Conservation (phyloP, 2,888 invertebrate genomes). For the Bimastos eiseni region DNA sequence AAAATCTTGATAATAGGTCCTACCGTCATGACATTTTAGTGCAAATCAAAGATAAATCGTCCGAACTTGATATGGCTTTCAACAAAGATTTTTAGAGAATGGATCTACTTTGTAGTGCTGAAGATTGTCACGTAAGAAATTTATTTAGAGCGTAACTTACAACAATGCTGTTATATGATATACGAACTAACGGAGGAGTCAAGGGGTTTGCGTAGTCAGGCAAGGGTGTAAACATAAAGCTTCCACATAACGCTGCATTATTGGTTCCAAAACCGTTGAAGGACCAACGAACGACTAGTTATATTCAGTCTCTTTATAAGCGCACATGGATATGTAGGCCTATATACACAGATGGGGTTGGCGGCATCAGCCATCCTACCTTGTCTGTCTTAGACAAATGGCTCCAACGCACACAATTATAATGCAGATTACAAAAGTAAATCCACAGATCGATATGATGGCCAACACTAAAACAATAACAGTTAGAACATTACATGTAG, state of each 20-base stretch:
- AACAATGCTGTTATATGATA: background rate
- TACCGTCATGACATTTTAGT: background rate
- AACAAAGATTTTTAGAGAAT: background rate
- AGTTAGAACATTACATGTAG: background rate
- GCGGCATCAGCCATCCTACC: too few species aligned
- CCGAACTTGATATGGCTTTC: background rate
- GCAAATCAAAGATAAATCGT: background rate
- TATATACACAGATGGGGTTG: too few species aligned
- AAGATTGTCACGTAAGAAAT: background rate
- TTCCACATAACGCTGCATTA: background rate
- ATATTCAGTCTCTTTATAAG: background rate
- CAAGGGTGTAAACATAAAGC: rapidly evolving
- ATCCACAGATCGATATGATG: background rate
- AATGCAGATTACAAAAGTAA: background rate
- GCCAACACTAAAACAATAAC: background rate
- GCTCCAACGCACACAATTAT: background rate
- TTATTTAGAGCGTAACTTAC: background rate
- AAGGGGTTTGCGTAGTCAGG: background rate
- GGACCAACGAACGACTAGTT: background rate
- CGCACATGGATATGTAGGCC: too few species aligned
- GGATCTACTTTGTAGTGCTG: too few species aligned
- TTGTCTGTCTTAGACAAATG: background rate
- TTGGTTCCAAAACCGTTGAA: background rate
- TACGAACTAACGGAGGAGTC: background rate
- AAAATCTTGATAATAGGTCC: too few species aligned